Percentiles rank a stretch among this genome's conserved stretches.
Conservation (phyloP, 2,113 vertebrate genomes). For the Tylochromis polylepis region DNA sequence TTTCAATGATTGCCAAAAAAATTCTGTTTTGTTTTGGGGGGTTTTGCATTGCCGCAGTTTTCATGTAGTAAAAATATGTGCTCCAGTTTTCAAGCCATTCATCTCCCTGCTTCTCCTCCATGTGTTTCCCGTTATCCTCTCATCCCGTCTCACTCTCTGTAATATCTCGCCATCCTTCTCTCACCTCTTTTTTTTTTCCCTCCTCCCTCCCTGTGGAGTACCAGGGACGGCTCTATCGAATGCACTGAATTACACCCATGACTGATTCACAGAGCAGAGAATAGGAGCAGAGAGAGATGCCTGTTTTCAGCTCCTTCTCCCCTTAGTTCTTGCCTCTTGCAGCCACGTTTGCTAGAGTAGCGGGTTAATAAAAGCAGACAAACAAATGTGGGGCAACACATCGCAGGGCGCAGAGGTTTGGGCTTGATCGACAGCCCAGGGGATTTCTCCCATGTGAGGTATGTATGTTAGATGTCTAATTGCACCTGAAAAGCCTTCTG, state of each 20-base stretch:
- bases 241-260: slow-evolving; percentile 63
- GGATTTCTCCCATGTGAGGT: slow-evolving; percentile 27
- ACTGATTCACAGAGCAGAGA: slow-evolving; percentile 37
- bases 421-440: slow-evolving; percentile 41
- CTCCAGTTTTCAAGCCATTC: background rate
- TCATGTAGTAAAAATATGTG: background rate
- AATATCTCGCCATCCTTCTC: slow-evolving; percentile 21
- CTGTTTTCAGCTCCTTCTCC: slow-evolving; percentile 29
- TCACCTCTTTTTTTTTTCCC: background rate
- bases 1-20: background rate
- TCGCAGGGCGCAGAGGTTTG: background rate
- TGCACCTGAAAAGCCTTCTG: slow-evolving; percentile 30
- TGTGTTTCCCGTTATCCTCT: background rate
- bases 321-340: background rate
- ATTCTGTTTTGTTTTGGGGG: background rate
- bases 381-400: slow-evolving; percentile 49
- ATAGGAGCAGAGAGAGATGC: slow-evolving; percentile 16
- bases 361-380: slow-evolving; percentile 53
- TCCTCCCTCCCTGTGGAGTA: slow-evolving; percentile 29
- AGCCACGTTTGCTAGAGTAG: background rate
- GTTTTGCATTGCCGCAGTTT: background rate
- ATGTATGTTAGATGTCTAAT: slow-evolving; percentile 33
- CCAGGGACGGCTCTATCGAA: slow-evolving; percentile 24
- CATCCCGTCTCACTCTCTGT: background rate
- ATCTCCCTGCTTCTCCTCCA: background rate